Percentiles rank a stretch among this genome's conserved stretches.
These are phyloP conservation scores for Scolopax rusticola DNA, from an alignment of 2,797 vertebrate genomes.

Conservation along the genomic window DNA sequence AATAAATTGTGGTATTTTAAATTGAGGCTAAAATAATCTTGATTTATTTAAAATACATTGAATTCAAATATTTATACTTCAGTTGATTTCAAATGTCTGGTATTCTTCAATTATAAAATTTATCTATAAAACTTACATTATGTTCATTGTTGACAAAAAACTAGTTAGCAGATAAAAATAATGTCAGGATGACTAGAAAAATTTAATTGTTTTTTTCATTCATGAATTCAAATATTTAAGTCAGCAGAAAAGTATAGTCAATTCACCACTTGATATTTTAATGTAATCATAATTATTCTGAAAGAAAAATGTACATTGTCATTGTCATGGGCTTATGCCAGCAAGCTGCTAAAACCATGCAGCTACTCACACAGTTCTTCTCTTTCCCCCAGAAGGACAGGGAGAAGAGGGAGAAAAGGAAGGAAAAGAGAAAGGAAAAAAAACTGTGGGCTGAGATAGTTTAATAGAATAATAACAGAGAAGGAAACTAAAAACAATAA, in stretches of 20 bases:
- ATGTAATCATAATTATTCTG: not conserved
- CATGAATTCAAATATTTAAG: not conserved
- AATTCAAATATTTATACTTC: not conserved
- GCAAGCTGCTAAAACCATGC: not conserved
- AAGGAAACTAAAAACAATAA: not conserved
- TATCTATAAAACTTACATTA: not conserved
- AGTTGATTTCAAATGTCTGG: not conserved
- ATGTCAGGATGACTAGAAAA: not conserved
- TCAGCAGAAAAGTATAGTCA: not conserved
- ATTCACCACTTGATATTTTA: not conserved
- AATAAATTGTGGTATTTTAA: not conserved
- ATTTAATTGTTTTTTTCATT: not conserved
- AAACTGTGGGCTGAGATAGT: not conserved
- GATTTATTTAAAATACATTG: not conserved
- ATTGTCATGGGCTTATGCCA: not conserved
- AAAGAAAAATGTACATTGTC: not conserved
- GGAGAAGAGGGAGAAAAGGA: not conserved
- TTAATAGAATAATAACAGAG: not conserved
- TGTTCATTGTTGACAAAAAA: not conserved
- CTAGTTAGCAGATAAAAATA: not conserved
- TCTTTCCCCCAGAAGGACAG: not conserved
- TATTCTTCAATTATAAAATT: not conserved
- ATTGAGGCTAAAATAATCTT: not conserved
- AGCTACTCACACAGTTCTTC: not conserved
- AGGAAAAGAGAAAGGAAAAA: not conserved